These are phyloP conservation scores for Stomatorhinus ivindoensis DNA, from an alignment of 2,113 vertebrate species.

Conservation along the genomic window DNA sequence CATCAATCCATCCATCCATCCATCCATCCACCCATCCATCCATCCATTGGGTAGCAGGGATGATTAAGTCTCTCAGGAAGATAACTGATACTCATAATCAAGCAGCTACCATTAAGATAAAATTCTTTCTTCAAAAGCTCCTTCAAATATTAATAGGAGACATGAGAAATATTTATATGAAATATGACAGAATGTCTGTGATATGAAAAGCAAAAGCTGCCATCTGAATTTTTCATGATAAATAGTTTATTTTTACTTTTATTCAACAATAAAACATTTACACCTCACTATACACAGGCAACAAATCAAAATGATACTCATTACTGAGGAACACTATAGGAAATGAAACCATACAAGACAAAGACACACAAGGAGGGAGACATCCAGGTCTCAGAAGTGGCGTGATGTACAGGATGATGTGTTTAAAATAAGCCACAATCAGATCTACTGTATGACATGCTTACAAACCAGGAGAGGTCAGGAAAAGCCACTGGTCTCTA, in stretches of 20 bases:
- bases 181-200: neutral
- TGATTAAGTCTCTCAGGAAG: neutral
- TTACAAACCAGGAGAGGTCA: neutral
- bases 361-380: neutral
- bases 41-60: neutral
- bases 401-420: neutral
- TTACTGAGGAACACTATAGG: neutral
- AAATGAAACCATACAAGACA: neutral
- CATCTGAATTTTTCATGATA: conserved; percentile 2
- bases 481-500: neutral
- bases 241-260: conserved; percentile 7
- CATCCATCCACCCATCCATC: neutral
- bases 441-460: neutral
- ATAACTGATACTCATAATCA: neutral
- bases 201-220: neutral
- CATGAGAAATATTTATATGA: neutral
- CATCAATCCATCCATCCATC: neutral
- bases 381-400: neutral
- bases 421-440: neutral
- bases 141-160: neutral
- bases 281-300: conserved; percentile 18
- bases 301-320: neutral
- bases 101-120: neutral
- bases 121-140: neutral
- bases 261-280: conserved; percentile 14